A percentile compares a stretch with the other conserved stretches of the same genome.
These are phyloP conservation scores for Aegithalos caudatus DNA, from an alignment of 2,113 vertebrate species.

Conservation along the genomic window DNA sequence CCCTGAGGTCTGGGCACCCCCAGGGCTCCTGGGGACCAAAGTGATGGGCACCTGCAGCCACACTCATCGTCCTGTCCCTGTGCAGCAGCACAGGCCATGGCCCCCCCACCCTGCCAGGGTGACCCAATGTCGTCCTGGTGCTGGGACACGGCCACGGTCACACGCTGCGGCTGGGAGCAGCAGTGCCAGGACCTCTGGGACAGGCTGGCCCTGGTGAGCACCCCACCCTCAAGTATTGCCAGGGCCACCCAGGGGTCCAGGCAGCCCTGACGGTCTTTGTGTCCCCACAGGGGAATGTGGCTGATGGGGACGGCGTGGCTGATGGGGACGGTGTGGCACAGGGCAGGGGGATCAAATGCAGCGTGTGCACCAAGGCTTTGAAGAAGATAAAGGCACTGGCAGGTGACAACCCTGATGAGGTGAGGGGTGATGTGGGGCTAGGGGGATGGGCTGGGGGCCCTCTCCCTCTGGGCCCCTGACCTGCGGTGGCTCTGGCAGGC, in stretches of 20 bases:
- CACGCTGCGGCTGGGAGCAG: background rate
- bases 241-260: background rate
- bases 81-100: rapidly evolving
- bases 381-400: background rate
- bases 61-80: rapidly evolving
- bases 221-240: background rate
- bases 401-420: background rate
- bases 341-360: background rate
- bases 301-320: rapidly evolving
- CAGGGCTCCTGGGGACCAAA: too few relatives aligned
- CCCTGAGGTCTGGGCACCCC: background rate
- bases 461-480: background rate
- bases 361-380: background rate
- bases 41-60: background rate
- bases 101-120: background rate
- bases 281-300: background rate
- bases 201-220: background rate
- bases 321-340: rapidly evolving
- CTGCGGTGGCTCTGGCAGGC: background rate
- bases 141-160: background rate
- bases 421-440: background rate
- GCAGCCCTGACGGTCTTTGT: background rate
- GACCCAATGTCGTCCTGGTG: background rate
- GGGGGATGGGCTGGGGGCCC: rapidly evolving
- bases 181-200: background rate